phyloP scores from a whole-genome alignment of 2,888 invertebrate species.

The Argyresthia goedartella region DNA sequence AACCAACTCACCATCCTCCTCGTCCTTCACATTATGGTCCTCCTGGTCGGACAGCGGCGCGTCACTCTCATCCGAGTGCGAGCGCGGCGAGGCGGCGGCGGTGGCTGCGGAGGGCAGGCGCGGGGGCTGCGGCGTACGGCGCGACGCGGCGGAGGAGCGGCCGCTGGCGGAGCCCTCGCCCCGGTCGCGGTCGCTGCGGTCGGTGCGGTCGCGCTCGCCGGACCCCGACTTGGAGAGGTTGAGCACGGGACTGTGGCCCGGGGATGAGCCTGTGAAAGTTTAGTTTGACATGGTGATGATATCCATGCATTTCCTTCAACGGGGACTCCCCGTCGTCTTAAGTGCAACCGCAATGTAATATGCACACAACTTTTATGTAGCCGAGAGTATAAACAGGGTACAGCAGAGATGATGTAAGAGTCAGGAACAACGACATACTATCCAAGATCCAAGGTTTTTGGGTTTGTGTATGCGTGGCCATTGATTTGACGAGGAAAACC shows the following conservation, averaged over 20 bases:
- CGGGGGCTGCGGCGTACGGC: slow-evolving; percentile 73
- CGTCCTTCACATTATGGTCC: slow-evolving; percentile 87
- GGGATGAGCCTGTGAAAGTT: slow-evolving; percentile 82
- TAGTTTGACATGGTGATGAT: too few relatives aligned
- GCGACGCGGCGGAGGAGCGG: slow-evolving; percentile 71
- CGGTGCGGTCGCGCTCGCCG: slow-evolving; percentile 74
- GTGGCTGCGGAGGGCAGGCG: slow-evolving; percentile 63
- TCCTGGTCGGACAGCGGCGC: slow-evolving; percentile 90
- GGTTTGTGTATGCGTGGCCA: too few relatives aligned
- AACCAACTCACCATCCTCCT: slow-evolving; percentile 77
- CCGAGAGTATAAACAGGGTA: too few relatives aligned
- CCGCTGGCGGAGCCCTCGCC: slow-evolving; percentile 64
- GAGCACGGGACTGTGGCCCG: slow-evolving; percentile 91
- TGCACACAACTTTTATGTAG: too few relatives aligned
- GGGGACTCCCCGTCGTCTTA: too few relatives aligned
- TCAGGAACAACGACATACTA: too few relatives aligned
- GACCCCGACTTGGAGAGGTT: slow-evolving; percentile 92
- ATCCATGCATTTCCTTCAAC: too few relatives aligned
- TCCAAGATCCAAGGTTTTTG: too few relatives aligned
- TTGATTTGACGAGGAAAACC: too few relatives aligned
- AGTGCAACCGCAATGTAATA: too few relatives aligned
- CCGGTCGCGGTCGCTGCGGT: too few relatives aligned
- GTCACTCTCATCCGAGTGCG: slow-evolving; percentile 85
- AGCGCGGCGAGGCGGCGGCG: slow-evolving; percentile 75
- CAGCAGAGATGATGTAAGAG: too few relatives aligned